Conservation (phyloP, 2,113 vertebrate species). For the Calcarius ornatus region DNA sequence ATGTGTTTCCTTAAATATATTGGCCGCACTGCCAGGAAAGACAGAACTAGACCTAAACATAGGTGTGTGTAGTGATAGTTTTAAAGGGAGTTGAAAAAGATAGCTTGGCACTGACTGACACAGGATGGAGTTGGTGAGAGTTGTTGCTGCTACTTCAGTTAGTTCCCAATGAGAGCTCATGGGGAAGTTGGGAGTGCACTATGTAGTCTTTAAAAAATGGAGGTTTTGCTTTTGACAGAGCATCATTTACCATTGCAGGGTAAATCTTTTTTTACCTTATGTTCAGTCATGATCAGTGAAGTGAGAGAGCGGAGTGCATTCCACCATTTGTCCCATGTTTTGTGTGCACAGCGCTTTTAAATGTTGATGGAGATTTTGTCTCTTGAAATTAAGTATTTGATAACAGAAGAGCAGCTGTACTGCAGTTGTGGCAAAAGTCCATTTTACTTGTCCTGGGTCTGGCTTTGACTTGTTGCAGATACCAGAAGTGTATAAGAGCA, state of each 20-base stretch:
- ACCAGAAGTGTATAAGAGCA: neutral
- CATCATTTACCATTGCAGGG: neutral
- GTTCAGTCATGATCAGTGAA: fast-evolving
- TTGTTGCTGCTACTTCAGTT: neutral
- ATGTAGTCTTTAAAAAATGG: neutral
- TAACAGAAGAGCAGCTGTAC: neutral
- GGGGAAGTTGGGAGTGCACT: neutral
- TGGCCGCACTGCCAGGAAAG: neutral
- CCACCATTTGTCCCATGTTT: neutral
- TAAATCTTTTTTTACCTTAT: neutral
- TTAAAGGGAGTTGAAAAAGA: neutral
- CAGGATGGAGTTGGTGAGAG: neutral
- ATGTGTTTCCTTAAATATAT: neutral
- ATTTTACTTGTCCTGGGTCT: neutral
- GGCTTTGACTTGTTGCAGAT: neutral
- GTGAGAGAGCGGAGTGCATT: neutral
- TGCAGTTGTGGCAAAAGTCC: neutral
- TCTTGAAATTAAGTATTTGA: neutral
- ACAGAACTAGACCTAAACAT: neutral
- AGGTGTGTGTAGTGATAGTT: neutral
- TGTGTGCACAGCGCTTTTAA: neutral
- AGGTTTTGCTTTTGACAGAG: neutral
- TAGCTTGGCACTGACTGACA: neutral
- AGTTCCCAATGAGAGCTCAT: neutral
- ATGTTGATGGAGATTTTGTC: neutral